Base-by-base conservation (phyloP, 2,888 invertebrate genomes). In the Cheilosia variabilis region DNA sequence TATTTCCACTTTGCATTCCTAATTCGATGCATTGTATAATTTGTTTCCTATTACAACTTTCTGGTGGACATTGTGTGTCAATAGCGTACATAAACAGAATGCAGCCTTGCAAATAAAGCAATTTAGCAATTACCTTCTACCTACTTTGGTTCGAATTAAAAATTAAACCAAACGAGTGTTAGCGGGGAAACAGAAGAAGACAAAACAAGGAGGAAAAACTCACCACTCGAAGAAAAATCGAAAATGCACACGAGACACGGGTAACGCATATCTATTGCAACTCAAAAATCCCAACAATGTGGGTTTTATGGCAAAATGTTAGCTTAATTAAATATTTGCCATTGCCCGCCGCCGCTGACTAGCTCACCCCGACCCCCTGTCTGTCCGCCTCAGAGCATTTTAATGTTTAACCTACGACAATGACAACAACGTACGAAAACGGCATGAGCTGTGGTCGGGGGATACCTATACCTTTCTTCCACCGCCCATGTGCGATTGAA, bases 301-400 rank as follows among this genome's bases (percentile, higher is more conserved):
- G 72, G 66, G 79, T 79, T 76, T 81, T 86, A 81, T 81, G 81
- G 86, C 72, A 62, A 81, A 65, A 76, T 71, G 71, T 86, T 63
- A 81, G 86, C 72, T 81, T 86, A 86, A 86, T 86, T 86, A 86
- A 86, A 86, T 81, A 68, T 81, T 86, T 72, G 69, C 68, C 73
- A 62, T 68, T 65, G 69, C 55, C 73, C 79, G 47, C 19, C 34
- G 50, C 10, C 41, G 19, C 17, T 22, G 58, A 45, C 63, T n/a
- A 52, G 27, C 53, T 68, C 53, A 9, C 15, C 43, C 22, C 50
- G 43, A 9, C 15, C 43, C 22, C 52, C n/a, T 37, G 37, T 9
- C 19, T 47, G n/a, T 17, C 5, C 47, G 41, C 50, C 75, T 19
- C 17, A 10, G 37, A 43, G 24, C 19, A 31, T 43, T 19, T 41